A percentile compares a stretch with the other conserved stretches of the same genome.
Conservation (phyloP, 2,113 vertebrate species). For the Hystrix cristata region DNA sequence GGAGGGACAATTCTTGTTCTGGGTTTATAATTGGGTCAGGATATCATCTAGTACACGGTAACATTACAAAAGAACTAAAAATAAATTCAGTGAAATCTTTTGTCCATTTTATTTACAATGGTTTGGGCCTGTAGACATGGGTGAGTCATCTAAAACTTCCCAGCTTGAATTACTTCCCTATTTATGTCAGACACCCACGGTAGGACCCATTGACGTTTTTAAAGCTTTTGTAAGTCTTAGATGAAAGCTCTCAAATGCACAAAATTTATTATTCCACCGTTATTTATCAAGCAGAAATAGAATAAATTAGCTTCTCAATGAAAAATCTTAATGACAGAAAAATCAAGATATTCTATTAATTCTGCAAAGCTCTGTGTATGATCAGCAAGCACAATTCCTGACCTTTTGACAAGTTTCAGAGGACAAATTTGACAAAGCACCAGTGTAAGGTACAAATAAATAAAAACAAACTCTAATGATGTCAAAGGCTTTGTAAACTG, state of each 20-base stretch:
- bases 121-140: neutral
- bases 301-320: neutral
- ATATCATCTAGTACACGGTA: neutral
- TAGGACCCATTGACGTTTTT: neutral
- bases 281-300: neutral
- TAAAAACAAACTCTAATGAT: neutral
- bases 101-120: neutral
- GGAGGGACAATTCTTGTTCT: neutral
- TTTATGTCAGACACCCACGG: neutral
- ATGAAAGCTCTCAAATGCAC: neutral
- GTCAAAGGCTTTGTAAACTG: neutral
- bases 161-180: neutral
- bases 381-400: neutral
- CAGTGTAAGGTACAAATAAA: neutral
- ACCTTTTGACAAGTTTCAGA: neutral
- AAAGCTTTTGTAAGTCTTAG: neutral
- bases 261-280: neutral
- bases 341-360: conserved; percentile 9
- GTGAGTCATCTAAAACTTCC: neutral
- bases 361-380: neutral
- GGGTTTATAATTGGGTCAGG: neutral
- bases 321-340: neutral
- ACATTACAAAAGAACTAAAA: neutral
- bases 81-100: conserved; percentile 20
- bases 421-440: neutral